A percentile compares a stretch with the other conserved stretches of the same genome.
These are phyloP conservation scores for Diplodus sargus DNA, from an alignment of 2,797 vertebrate species.

Conservation along the genomic window DNA sequence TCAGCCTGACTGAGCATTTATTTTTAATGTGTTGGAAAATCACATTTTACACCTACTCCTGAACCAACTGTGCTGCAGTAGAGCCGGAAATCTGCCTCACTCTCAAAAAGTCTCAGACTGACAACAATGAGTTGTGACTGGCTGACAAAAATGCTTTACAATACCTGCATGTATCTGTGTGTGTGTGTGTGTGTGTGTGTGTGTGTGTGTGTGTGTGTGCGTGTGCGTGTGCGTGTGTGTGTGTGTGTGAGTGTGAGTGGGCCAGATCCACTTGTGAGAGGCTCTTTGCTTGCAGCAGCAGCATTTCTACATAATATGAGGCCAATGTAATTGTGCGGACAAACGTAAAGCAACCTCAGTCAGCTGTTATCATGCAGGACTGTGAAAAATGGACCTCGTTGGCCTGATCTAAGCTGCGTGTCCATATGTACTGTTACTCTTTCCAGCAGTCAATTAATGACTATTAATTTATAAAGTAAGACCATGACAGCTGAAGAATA, in stretches of 20 bases:
- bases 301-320: conserved; percentile 51
- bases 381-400: conserved; percentile 3
- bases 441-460: conserved; percentile 1
- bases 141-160: conserved; percentile 51
- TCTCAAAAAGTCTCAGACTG: conserved; percentile 35
- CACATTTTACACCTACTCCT: conserved; percentile 33
- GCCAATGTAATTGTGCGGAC: conserved; percentile 42
- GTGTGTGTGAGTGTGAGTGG: conserved; percentile 25
- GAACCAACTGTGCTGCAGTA: conserved; percentile 31
- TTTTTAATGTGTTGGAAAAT: conserved; percentile 35
- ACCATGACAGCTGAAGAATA: neutral
- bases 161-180: conserved; percentile 13
- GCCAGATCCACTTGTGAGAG: conserved; percentile 17
- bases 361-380: conserved; percentile 55
- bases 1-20: conserved; percentile 13
- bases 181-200: conserved; percentile 21
- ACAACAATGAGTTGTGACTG: conserved; percentile 59
- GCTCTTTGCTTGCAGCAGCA: conserved; percentile 48
- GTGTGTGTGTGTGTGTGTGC: conserved; percentile 15
- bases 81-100: conserved; percentile 45
- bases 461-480: conserved; percentile 15
- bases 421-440: neutral
- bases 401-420: conserved; percentile 19
- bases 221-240: conserved; percentile 5
- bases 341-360: conserved; percentile 41